A percentile compares a stretch with the other conserved stretches of the same genome.
phyloP scores from a whole-genome alignment of 1,140 invertebrate species.

The Eurosta solidaginis region DNA sequence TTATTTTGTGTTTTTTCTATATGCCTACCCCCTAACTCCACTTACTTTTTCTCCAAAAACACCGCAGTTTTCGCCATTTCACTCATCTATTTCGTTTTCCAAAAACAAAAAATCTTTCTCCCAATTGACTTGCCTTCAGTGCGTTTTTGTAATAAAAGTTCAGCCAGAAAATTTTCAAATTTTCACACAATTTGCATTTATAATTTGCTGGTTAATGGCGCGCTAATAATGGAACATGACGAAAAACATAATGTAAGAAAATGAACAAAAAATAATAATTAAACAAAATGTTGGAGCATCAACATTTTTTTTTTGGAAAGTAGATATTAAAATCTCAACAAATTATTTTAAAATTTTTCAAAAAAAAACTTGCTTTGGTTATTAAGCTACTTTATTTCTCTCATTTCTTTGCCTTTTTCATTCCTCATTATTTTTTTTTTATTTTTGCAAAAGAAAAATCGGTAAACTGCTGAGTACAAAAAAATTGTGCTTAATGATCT shows the following conservation, averaged over 20 bases:
- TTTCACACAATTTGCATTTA: conserved; percentile 8
- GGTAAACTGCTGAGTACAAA: not conserved
- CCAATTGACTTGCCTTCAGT: conserved; percentile 22
- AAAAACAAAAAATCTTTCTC: not conserved
- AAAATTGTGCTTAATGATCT: conserved; percentile 40
- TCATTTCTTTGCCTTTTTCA: too few relatives aligned
- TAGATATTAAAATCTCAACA: not conserved
- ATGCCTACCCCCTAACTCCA: too few relatives aligned
- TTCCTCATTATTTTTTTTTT: not conserved
- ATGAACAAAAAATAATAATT: not conserved
- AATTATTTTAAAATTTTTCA: not conserved
- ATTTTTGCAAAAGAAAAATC: not conserved
- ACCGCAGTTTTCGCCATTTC: too few relatives aligned
- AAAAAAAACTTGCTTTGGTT: too few relatives aligned
- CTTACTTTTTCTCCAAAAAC: too few relatives aligned
- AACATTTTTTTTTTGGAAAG: too few relatives aligned
- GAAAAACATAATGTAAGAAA: not conserved
- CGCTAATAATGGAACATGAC: conserved; percentile 10
- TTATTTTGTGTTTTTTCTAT: too few relatives aligned
- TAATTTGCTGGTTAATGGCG: not conserved
- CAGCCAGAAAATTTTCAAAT: not conserved
- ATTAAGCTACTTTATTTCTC: too few relatives aligned
- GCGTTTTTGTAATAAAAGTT: conserved; percentile 13
- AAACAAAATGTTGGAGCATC: too few relatives aligned
- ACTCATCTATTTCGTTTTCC: too few relatives aligned